Base-by-base conservation (phyloP, 53 echinoderm and acorn worm genomes). In the Temnopleurus reevesii region DNA sequence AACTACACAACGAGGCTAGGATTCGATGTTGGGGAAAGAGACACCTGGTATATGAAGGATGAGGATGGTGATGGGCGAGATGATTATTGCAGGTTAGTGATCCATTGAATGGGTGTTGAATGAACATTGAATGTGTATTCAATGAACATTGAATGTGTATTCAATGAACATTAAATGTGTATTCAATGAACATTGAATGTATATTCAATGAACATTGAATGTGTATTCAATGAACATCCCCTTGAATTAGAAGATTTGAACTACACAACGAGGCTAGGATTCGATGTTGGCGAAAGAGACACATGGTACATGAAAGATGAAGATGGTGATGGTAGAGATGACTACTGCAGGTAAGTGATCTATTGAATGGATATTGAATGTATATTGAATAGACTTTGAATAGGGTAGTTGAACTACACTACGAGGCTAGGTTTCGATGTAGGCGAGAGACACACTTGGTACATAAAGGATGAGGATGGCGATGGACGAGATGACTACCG, bases 241-340 rank as follows among this genome's bases (percentile, higher is more conserved):
- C n/a, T n/a, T n/a, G n/a, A n/a, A n/a, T n/a, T n/a, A 12, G 96
- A 93, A 5, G 94, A 99, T 76, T 89, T 92, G 45, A 99, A 99
- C 91, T 98, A 96, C 87, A 77, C 90, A 44, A 94, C 99, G 1
- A 46, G 86, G 9, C 86, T 91, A 8, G 90, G 76, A 19, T 94
- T 99, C 63, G 92, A 96, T 38, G 57, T 92, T 23, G 99, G 99
- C 12, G 92, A 93, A 59, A 91, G 81, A 54, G 93, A 94, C 36
- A 99, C 99, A 1, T 99, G 93, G 90, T 99, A 93, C 80, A 99
- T 99, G 99, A 96, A 92, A 45, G 99, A 99, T 76, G 96, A 99
- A 46, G 96, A 99, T 46, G 94, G 93, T 2, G 99, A 99, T 61
- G 96, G 96, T 13, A 71, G 92, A 41, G 93, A 94, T 24, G 96